These are phyloP conservation scores for Allacma fusca DNA, from an alignment of 2,888 invertebrate genomes.

Conservation along the genomic window DNA sequence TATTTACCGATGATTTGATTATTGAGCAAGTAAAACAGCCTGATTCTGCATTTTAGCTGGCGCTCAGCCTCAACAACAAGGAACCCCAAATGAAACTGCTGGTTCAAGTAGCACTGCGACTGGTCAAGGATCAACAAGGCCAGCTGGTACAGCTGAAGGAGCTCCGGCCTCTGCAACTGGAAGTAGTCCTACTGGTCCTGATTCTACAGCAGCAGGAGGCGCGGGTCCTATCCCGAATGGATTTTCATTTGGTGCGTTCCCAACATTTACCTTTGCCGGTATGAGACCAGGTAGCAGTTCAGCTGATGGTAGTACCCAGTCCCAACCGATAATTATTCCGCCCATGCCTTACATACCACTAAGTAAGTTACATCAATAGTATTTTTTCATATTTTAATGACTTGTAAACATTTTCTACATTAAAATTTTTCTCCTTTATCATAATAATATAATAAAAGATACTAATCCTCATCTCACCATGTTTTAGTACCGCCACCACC, in stretches of 20 bases:
- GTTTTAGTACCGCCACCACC: constrained; percentile 74
- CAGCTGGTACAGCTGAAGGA: constrained; percentile 28
- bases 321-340: constrained; percentile 49
- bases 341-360: constrained; percentile 61
- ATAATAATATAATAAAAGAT: too few species aligned
- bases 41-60: not conserved
- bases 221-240: constrained; percentile 37
- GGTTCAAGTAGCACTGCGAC: not conserved
- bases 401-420: too few species aligned
- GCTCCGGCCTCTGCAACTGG: constrained; percentile 39
- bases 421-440: too few species aligned
- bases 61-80: too few species aligned
- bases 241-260: constrained; percentile 51
- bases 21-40: too few species aligned
- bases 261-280: constrained; percentile 55
- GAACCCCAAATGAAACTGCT: not conserved
- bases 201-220: constrained; percentile 46
- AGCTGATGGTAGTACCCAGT: constrained; percentile 17
- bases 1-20: too few species aligned
- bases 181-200: constrained; percentile 45
- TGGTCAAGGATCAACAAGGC: constrained; percentile 24
- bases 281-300: constrained; percentile 17
- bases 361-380: constrained; percentile 48
- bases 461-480: too few species aligned
- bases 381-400: too few species aligned